Base-by-base conservation (phyloP, 2,797 vertebrate species). In the Octomys mimax region DNA sequence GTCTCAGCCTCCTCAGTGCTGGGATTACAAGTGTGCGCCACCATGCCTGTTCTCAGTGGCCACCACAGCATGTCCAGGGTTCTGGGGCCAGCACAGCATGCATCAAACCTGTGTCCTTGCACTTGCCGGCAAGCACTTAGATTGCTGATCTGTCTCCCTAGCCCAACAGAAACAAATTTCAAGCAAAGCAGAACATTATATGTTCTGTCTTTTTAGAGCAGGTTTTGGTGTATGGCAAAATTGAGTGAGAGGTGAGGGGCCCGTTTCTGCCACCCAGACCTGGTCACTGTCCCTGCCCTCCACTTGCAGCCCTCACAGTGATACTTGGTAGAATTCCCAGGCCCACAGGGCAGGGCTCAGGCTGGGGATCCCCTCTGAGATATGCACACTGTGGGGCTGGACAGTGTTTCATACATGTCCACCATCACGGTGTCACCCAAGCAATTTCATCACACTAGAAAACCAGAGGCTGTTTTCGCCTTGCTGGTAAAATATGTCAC, bases 251-350 rank as follows among this genome's bases (percentile, higher is more conserved):
- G 46, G 52, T 19, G 12, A 52, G 26, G n/a, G n/a, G 11, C 24
- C 13, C 12, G 10, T 62, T n/a, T n/a, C 31, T 85, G 62, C 64
- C 64, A n/a, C 61, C 33, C 39, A 12, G 26, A 33, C 52, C 5
- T 54, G 52, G 46, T 22, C 3, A 7, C 18, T n/a, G 9, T 39
- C 19, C 9, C 7, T 22, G 16, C 68, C 18, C n/a, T 36, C n/a
- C 62, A 13, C 4, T 19, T 3, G n/a, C n/a, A 11, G 0, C 4
- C 19, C 16, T 8, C 59, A 12, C 14, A 31, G 81, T 1, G 5
- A 54, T 1, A 9, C 52, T 19, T n/a, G 33, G 33, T 22, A 13
- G 10, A 33, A 7, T 19, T 80, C 52, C 28, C 3, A 3, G 57
- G 28, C 42, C 73, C 31, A 6, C 28, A 78, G 59, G 33, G 8